These are phyloP conservation scores for Chorisops tibialis DNA, from an alignment of 2,888 invertebrate genomes.

Conservation along the genomic window DNA sequence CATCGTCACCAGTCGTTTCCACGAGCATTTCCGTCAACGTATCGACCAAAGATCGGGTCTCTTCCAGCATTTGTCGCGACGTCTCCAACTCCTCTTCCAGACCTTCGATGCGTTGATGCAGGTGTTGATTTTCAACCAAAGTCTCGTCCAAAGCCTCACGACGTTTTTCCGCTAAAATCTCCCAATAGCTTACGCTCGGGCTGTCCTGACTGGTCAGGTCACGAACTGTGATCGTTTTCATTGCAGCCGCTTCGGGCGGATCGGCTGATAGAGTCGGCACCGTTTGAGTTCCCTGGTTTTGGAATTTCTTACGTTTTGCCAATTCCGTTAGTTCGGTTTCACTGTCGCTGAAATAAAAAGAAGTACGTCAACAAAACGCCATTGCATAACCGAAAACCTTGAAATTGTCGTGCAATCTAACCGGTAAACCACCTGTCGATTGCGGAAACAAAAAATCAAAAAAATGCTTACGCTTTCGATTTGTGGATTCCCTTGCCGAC, in stretches of 20 bases:
- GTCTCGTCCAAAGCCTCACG: conserved; percentile 68
- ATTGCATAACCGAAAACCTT: conserved; percentile 9
- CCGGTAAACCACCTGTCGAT: too few relatives aligned
- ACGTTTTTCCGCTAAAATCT: conserved; percentile 70
- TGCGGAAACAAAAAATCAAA: background rate
- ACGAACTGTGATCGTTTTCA: conserved; percentile 55
- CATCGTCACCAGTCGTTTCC: conserved; percentile 48
- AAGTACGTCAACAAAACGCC: background rate
- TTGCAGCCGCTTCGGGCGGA: conserved; percentile 39
- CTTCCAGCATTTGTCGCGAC: conserved; percentile 69
- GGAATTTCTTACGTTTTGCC: conserved; percentile 52
- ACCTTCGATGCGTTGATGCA: conserved; percentile 54
- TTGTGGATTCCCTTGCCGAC: conserved; percentile 56
- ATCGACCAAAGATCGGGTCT: conserved; percentile 71
- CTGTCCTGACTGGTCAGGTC: conserved; percentile 68
- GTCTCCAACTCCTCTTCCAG: conserved; percentile 61
- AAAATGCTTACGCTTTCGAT: conserved; percentile 52
- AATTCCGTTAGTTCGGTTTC: conserved; percentile 40
- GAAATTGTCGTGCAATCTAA: conserved; percentile 27
- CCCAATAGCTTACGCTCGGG: conserved; percentile 74
- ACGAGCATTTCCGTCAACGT: conserved; percentile 69
- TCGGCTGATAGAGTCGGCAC: background rate
- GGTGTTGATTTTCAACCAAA: conserved; percentile 66
- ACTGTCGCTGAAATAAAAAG: conserved; percentile 42
- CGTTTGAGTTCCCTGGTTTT: conserved; percentile 56